Percentiles rank a stretch among this genome's conserved stretches.
These are phyloP conservation scores for Chromis chromis DNA, from an alignment of 2,797 vertebrate genomes.

Conservation along the genomic window DNA sequence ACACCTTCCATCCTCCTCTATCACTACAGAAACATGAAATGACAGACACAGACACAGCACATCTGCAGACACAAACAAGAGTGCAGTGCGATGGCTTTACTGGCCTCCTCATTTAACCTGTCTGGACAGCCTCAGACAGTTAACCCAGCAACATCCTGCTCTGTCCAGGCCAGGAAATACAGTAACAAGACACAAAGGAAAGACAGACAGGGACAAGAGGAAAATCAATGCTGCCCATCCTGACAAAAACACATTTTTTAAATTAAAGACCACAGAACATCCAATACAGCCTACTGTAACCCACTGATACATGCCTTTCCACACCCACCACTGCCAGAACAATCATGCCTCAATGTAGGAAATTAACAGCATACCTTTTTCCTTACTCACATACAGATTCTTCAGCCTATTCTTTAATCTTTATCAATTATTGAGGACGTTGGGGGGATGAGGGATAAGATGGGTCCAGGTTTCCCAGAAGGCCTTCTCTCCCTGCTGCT, in stretches of 20 bases:
- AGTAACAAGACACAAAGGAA: conserved; percentile 58
- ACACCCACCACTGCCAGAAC: conserved; percentile 75
- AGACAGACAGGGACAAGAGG: conserved; percentile 35
- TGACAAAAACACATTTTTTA: conserved; percentile 67
- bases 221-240: conserved; percentile 59
- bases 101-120: conserved; percentile 78
- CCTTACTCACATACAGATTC: conserved; percentile 86
- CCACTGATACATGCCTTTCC: conserved; percentile 60
- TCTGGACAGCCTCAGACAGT: conserved; percentile 69
- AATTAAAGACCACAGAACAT: conserved; percentile 51
- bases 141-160: conserved; percentile 62
- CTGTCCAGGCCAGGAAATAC: conserved; percentile 57
- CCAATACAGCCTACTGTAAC: conserved; percentile 52
- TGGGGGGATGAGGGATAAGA: conserved; percentile 90
- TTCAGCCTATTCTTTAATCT: conserved; percentile 85
- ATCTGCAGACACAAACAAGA: conserved; percentile 68
- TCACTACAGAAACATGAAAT: conserved; percentile 61
- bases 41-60: conserved; percentile 58
- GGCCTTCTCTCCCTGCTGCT: conserved; percentile 90
- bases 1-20: conserved; percentile 40
- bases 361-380: conserved; percentile 89
- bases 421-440: conserved; percentile 84
- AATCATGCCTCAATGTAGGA: conserved; percentile 80
- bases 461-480: conserved; percentile 97
- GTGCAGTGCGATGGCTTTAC: conserved; percentile 70